Evolutionary conservation across 2,797 vertebrate genomes (phyloP).

Genomic region (Eidolon dupreanum): DNA sequence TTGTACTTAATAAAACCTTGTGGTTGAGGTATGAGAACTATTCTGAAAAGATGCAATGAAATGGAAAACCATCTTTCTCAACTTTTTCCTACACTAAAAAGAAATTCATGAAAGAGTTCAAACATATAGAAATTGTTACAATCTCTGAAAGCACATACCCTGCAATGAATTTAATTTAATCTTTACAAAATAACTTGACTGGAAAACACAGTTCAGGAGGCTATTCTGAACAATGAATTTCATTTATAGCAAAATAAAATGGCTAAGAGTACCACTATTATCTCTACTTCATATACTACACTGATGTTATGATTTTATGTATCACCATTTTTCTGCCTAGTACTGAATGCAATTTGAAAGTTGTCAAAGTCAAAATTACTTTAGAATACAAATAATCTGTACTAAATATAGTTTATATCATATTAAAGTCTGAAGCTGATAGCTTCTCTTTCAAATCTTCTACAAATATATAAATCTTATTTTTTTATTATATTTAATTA

Average conservation of each 20-base stretch:
- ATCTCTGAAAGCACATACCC: constrained; percentile 71
- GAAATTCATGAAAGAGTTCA: constrained; percentile 72
- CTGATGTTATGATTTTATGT: constrained; percentile 74
- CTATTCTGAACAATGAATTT: constrained; percentile 73
- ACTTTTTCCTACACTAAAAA: constrained; percentile 76
- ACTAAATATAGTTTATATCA: constrained; percentile 63
- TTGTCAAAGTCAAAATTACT: constrained; percentile 77
- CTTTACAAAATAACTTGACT: constrained; percentile 83
- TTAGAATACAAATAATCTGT: constrained; percentile 71
- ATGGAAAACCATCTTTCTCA: constrained; percentile 83
- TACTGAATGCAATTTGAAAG: constrained; percentile 73
- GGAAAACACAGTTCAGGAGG: constrained; percentile 82
- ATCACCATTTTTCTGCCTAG: constrained; percentile 67
- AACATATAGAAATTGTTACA: constrained; percentile 75
- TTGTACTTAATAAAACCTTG: constrained; percentile 79
- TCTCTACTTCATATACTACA: constrained; percentile 60
- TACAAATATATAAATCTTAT: neutral
- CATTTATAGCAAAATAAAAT: constrained; percentile 82
- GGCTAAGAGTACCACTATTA: constrained; percentile 61
- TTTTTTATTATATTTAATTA: constrained; percentile 13
- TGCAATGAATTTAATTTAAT: constrained; percentile 85
- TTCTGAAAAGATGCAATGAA: constrained; percentile 83
- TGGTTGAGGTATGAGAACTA: constrained; percentile 64
- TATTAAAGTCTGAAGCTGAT: constrained; percentile 43
- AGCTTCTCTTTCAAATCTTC: neutral